phyloP scores from a whole-genome alignment of 2,113 vertebrate genomes.

The Microcebus ravelobensis region DNA sequence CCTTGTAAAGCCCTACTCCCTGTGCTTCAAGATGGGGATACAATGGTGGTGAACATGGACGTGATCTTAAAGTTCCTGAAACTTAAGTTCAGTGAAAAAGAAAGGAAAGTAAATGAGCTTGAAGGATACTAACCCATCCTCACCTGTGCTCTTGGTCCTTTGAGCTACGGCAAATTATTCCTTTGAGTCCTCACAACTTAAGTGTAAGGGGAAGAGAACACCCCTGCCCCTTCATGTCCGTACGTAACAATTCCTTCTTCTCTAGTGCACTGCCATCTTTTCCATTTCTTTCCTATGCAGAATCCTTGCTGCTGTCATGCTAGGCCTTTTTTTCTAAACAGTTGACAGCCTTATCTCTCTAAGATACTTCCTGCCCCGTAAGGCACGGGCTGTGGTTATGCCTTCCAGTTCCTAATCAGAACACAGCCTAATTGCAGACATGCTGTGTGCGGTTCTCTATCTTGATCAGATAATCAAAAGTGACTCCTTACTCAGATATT shows the following conservation, averaged over 20 bases:
- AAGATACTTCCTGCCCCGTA: background rate
- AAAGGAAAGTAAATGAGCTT: background rate
- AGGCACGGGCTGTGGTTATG: background rate
- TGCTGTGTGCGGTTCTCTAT: background rate
- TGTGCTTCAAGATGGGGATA: background rate
- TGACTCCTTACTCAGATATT: background rate
- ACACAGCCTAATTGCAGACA: background rate
- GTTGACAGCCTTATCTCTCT: background rate
- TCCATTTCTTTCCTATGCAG: background rate
- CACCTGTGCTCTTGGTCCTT: background rate
- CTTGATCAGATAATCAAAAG: constrained; percentile 21
- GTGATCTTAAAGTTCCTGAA: background rate
- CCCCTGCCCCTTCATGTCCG: background rate
- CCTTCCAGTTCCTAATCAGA: background rate
- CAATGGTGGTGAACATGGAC: background rate
- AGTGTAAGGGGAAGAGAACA: background rate
- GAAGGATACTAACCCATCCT: background rate
- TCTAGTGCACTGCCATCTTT: background rate
- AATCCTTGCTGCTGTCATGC: background rate
- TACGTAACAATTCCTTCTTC: background rate
- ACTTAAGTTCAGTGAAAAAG: background rate
- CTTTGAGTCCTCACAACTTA: background rate
- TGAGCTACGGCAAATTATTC: background rate
- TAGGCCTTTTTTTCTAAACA: background rate
- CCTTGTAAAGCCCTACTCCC: accelerated